phyloP scores from a whole-genome alignment of 2,888 invertebrate species.

The Dynastes maya region DNA sequence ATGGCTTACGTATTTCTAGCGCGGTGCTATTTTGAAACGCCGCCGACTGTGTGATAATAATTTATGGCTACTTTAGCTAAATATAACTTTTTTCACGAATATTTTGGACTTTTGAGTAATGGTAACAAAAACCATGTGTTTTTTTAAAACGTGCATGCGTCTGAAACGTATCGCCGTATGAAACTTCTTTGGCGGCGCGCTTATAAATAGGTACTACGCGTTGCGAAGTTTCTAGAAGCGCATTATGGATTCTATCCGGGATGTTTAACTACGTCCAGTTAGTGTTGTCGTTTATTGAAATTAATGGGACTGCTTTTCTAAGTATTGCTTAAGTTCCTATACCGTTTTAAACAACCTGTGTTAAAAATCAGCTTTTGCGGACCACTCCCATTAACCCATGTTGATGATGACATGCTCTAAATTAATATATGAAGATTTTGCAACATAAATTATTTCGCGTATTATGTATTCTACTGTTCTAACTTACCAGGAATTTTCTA shows the following conservation, averaged over 20 bases:
- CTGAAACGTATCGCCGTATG: slow-evolving; percentile 4
- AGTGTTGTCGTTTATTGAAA: no score
- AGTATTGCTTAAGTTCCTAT: no score
- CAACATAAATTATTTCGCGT: no score
- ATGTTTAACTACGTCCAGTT: background rate
- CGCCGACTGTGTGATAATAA: slow-evolving; percentile 39
- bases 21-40: slow-evolving; percentile 35
- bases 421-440: no score
- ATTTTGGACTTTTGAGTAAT: slow-evolving; percentile 38
- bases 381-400: no score
- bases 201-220: slow-evolving; percentile 27
- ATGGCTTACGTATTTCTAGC: slow-evolving; percentile 22
- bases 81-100: slow-evolving; percentile 38
- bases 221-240: slow-evolving; percentile 19
- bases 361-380: no score
- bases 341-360: no score
- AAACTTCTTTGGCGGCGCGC: slow-evolving; percentile 14
- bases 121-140: slow-evolving; percentile 31
- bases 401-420: no score
- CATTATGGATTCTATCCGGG: slow-evolving; percentile 13
- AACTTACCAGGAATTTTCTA: no score
- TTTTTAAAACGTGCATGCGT: slow-evolving; percentile 1
- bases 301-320: no score
- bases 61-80: slow-evolving; percentile 43
- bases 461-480: no score